Base-by-base conservation (phyloP, 1,140 invertebrate species). In the Leptoteleia sp. region DNA sequence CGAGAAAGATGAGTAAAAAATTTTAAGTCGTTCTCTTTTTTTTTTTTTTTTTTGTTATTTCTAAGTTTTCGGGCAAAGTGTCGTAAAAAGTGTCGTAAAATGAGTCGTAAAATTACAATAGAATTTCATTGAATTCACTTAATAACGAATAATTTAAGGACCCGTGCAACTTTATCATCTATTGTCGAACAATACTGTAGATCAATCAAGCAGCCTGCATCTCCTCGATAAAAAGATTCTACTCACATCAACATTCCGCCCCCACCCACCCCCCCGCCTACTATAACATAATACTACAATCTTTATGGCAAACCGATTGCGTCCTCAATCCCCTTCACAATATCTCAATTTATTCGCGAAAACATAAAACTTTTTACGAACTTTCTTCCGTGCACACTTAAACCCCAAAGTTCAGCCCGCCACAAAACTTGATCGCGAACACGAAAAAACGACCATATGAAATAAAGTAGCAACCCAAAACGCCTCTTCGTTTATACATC, bases 351-450 rank as follows among this genome's bases (percentile, higher is more conserved):
- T 71, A 61, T 71, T 71, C 54, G 47, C 45, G 54, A 61, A 71
- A 71, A 71, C 45, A 71, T 61, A 71, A 59, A 71, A 71, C 54
- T 61, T 71, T 71, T 52, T 61, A 71, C 67, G 35, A 71, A 71
- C 43, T 61, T 71, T 35, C 45, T 42, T 48, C 15, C 15, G 25
- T 27, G 65, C 27, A 35, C 67, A 71, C 67, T 71, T 71, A 71
- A 61, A 54, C 43, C 50, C 15, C 37, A 16, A 71, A 71, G 54
- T 71, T 71, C 43, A 59, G 16, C 1, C 35, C 45, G 45, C 54
- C 54, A 29, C 67, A 52, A 52, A 70, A 71, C 54, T 71, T 71
- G 67, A 71, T 71, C 55, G 55, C 29, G 33, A 61, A 45, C 67
- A 61, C 55, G 55, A 71, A 61, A 71, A 71, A 71, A 59, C 54